phyloP scores from a whole-genome alignment of 1,140 invertebrate species.

The Saccostrea cuccullata region DNA sequence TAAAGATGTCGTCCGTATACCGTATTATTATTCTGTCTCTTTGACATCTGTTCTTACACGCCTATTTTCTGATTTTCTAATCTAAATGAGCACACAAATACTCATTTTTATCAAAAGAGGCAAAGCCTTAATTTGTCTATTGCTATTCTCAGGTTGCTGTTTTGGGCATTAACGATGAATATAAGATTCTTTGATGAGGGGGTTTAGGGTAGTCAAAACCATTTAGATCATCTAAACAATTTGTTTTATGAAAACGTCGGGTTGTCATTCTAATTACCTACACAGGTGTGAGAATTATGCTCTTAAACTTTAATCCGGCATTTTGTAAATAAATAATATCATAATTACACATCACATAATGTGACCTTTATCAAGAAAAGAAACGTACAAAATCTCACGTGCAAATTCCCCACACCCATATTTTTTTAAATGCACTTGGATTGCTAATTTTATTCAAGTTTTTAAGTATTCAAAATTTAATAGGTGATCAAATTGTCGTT shows the following conservation, averaged over 20 bases:
- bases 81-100: conserved; percentile 20
- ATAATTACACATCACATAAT: conserved; percentile 14
- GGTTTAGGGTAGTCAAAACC: conserved; percentile 35
- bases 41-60: conserved; percentile 33
- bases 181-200: conserved; percentile 3
- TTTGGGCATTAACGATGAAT: conserved; percentile 1
- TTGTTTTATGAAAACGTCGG: conserved; percentile 1
- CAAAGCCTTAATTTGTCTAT: conserved; percentile 30
- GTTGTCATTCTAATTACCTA: conserved; percentile 19
- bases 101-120: conserved; percentile 29
- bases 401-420: neutral
- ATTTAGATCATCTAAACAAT: conserved; percentile 34
- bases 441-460: neutral
- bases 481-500: neutral
- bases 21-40: conserved; percentile 23
- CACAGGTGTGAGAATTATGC: conserved; percentile 29
- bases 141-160: neutral
- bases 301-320: conserved; percentile 14
- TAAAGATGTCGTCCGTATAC: conserved; percentile 26
- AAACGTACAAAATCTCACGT: neutral
- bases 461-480: neutral
- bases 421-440: neutral
- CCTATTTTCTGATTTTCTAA: conserved; percentile 21
- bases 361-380: neutral
- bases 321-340: conserved; percentile 23